Evolutionary conservation across 2,888 invertebrate genomes (phyloP).

Genomic region (Hypolimnas misippus): DNA sequence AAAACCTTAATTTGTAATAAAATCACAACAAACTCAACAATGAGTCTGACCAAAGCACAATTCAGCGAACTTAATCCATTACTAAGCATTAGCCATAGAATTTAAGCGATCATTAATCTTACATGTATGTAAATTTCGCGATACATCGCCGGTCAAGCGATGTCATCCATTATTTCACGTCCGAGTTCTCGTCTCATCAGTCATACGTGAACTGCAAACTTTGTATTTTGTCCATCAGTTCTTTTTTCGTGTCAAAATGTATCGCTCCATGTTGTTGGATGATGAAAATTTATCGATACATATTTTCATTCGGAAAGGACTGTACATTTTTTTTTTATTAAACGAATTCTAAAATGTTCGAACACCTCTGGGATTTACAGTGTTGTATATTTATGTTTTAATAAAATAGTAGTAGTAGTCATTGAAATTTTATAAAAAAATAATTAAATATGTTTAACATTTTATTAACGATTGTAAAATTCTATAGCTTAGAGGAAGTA

Average conservation of each 20-base stretch:
- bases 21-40: no score
- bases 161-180: slow-evolving; percentile 54
- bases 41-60: background rate
- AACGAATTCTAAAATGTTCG: slow-evolving; percentile 12
- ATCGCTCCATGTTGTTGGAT: slow-evolving; percentile 7
- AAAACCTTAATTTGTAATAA: no score
- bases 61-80: slow-evolving; percentile 47
- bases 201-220: slow-evolving; percentile 50
- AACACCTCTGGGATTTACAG: slow-evolving; percentile 6
- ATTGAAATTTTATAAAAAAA: no score
- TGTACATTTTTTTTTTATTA: slow-evolving; percentile 7
- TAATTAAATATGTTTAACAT: no score
- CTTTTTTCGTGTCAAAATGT: slow-evolving; percentile 28
- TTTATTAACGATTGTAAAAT: no score
- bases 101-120: slow-evolving; percentile 65
- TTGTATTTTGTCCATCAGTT: slow-evolving; percentile 40
- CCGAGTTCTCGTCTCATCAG: slow-evolving; percentile 45
- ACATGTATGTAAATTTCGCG: slow-evolving; percentile 72
- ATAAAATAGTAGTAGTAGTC: no score
- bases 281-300: slow-evolving; percentile 22
- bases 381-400: no score
- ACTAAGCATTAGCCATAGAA: slow-evolving; percentile 46
- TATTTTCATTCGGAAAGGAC: background rate
- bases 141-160: slow-evolving; percentile 69
- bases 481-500: no score